Evolutionary conservation across 1,140 invertebrate species (phyloP).

Genomic region (Melitaea cinxia): DNA sequence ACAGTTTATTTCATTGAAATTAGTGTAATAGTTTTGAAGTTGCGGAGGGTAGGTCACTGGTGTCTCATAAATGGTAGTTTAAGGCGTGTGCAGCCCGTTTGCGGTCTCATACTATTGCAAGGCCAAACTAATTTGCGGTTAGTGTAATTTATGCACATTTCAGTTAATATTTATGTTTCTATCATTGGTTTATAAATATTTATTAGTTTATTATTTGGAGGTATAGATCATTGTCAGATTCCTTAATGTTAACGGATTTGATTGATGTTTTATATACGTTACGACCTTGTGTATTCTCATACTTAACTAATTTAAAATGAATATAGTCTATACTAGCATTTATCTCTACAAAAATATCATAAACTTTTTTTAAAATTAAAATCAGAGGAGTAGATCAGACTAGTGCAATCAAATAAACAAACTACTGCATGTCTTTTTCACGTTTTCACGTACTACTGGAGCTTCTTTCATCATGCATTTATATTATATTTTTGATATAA

Average conservation of each 20-base stretch:
- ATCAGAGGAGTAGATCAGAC: no score
- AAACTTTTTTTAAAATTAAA: no score
- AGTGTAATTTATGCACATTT: constrained; percentile 36
- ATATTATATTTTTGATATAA: no score
- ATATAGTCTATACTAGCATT: no score
- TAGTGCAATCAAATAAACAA: no score
- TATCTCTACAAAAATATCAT: no score
- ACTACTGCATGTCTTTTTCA: no score
- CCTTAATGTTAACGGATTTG: neutral
- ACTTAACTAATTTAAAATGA: no score
- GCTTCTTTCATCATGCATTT: no score
- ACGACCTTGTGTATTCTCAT: no score
- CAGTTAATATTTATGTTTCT: constrained; percentile 40
- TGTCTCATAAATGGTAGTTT: constrained; percentile 33
- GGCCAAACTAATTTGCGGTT: constrained; percentile 46
- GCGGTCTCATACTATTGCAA: constrained; percentile 38
- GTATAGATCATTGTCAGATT: neutral
- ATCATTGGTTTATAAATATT: constrained; percentile 31
- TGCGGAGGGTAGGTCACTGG: constrained; percentile 18
- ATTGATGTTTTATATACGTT: no score
- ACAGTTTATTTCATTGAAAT: constrained; percentile 7
- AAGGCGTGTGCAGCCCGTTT: constrained; percentile 37
- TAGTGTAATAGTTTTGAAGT: constrained; percentile 24
- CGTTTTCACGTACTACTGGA: no score
- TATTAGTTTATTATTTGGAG: constrained; percentile 6